Conservation (phyloP, 2,113 vertebrate species). For the Petroica traversi region DNA sequence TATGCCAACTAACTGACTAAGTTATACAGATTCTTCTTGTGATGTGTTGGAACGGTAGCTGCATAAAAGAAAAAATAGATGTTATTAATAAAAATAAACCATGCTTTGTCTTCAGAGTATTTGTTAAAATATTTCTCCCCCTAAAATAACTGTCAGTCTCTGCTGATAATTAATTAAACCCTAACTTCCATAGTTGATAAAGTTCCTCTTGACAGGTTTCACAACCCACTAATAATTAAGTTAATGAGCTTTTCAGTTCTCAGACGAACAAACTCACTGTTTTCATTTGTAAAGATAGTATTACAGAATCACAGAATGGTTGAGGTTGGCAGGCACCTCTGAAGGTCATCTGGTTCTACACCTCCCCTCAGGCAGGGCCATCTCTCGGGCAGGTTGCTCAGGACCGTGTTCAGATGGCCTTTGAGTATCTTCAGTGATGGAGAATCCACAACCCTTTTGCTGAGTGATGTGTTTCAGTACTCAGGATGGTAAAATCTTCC, state of each 20-base stretch:
- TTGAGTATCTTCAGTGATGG: not conserved
- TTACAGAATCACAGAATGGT: not conserved
- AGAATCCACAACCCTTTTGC: not conserved
- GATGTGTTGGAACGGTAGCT: not conserved
- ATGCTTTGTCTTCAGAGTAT: not conserved
- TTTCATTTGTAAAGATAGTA: not conserved
- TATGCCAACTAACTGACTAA: not conserved
- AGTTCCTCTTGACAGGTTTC: not conserved
- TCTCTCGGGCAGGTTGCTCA: not conserved
- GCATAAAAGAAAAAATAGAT: not conserved
- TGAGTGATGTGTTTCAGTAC: not conserved
- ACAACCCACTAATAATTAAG: not conserved
- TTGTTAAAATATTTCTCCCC: not conserved
- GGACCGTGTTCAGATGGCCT: not conserved
- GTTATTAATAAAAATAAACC: not conserved
- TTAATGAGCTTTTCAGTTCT: not conserved
- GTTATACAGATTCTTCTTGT: not conserved
- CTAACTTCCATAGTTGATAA: not conserved
- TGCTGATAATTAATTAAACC: not conserved
- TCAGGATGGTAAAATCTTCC: not conserved
- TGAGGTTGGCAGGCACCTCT: not conserved
- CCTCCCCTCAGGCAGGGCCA: not conserved
- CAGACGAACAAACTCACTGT: fast-evolving
- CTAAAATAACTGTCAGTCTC: not conserved
- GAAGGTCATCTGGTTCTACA: not conserved